Evolutionary conservation across 35 echinoderm and acorn worm species (phyloP).

Genomic region (Antedon bifida): DNA sequence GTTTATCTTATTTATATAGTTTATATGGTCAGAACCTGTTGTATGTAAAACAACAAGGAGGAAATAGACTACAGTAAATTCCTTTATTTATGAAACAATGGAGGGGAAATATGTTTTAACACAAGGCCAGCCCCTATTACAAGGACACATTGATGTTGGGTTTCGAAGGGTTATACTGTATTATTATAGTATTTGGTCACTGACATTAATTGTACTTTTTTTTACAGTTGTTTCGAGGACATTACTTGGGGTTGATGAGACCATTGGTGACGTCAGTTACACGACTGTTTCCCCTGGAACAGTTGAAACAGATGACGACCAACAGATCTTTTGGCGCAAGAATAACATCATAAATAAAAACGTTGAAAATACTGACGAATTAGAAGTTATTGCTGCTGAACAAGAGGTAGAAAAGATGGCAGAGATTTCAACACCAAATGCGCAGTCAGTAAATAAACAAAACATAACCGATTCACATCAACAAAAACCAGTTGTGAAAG

Average conservation of each 20-base stretch:
- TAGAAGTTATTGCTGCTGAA: not conserved
- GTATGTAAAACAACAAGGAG: no score
- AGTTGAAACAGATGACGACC: not conserved
- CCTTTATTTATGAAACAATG: no score
- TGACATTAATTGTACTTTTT: no score
- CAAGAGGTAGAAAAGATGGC: not conserved
- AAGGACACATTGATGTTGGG: no score
- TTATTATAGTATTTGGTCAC: no score
- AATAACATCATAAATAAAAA: not conserved
- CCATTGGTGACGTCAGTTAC: not conserved
- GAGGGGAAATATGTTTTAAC: no score
- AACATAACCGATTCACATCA: not conserved
- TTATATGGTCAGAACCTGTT: no score
- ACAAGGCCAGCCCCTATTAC: no score
- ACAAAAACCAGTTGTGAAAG: not conserved
- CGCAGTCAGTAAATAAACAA: not conserved
- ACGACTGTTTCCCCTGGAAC: not conserved
- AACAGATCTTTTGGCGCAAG: not conserved
- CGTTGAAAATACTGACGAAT: not conserved
- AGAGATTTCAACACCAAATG: not conserved
- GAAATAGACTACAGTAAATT: no score
- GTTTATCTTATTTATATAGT: no score
- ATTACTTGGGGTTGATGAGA: not conserved
- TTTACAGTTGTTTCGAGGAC: not conserved
- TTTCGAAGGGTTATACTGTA: no score